phyloP scores from a whole-genome alignment of 2,888 invertebrate genomes.

The Ligdia adustata region DNA sequence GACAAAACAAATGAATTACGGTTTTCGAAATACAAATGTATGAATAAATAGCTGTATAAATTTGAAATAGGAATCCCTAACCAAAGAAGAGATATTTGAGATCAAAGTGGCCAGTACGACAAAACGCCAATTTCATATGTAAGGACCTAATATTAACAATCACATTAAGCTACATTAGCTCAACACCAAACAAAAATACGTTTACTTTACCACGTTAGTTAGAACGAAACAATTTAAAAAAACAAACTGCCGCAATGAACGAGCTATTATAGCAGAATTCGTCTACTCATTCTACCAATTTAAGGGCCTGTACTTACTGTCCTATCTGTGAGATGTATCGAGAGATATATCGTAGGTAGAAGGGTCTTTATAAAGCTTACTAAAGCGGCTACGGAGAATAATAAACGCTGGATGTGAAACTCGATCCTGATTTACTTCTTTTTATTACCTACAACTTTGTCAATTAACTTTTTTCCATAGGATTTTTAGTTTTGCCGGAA shows the following conservation, averaged over 20 bases:
- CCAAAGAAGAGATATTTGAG: too few relatives aligned
- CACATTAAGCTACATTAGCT: constrained; percentile 1
- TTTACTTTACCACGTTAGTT: constrained; percentile 8
- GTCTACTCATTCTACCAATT: constrained; percentile 61
- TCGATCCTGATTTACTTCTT: too few relatives aligned
- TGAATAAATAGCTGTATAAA: too few relatives aligned
- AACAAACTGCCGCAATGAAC: neutral
- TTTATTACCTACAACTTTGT: too few relatives aligned
- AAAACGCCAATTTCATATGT: too few relatives aligned
- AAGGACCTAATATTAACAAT: too few relatives aligned
- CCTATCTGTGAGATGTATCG: constrained; percentile 43
- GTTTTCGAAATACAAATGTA: too few relatives aligned
- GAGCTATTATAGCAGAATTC: constrained; percentile 42
- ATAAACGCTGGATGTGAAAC: constrained; percentile 14
- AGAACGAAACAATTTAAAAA: neutral
- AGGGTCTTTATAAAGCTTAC: constrained; percentile 51
- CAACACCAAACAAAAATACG: constrained; percentile 14
- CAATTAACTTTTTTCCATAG: too few relatives aligned
- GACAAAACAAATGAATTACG: too few relatives aligned
- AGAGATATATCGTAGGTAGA: constrained; percentile 42
- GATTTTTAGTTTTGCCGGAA: too few relatives aligned
- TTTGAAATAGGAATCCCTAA: too few relatives aligned
- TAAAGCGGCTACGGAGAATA: constrained; percentile 20
- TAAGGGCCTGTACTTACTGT: constrained; percentile 33
- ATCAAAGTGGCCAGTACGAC: too few relatives aligned